phyloP scores from a whole-genome alignment of 2,888 invertebrate genomes.

The Phyto melanocephala region DNA sequence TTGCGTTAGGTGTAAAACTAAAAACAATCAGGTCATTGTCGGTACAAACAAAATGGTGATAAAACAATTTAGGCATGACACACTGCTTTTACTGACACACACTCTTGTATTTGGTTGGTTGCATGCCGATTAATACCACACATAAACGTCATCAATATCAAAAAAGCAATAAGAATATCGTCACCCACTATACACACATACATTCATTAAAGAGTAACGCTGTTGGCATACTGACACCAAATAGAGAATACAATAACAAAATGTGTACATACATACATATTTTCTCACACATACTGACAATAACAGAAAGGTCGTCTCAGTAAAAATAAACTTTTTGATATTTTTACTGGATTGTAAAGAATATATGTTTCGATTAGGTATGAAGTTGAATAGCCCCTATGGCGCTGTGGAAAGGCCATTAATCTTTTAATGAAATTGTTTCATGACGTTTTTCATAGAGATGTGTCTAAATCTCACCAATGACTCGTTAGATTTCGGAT shows the following conservation, averaged over 20 bases:
- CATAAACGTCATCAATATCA: background rate
- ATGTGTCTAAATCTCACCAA: too few relatives aligned
- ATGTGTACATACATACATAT: background rate
- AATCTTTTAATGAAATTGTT: too few relatives aligned
- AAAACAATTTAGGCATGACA: constrained; percentile 11
- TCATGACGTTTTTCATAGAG: too few relatives aligned
- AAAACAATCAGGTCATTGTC: constrained; percentile 26
- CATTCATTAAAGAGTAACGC: too few relatives aligned
- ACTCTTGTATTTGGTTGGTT: background rate
- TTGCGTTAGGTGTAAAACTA: background rate
- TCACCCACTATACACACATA: background rate
- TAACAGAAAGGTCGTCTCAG: too few relatives aligned
- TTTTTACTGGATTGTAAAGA: too few relatives aligned
- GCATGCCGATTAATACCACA: constrained; percentile 14
- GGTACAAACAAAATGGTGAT: constrained; percentile 1
- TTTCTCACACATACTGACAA: background rate
- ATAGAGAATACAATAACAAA: background rate
- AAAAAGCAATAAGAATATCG: background rate
- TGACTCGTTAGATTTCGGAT: too few relatives aligned
- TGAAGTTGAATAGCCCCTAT: too few relatives aligned
- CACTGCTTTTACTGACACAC: background rate
- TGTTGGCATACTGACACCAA: constrained; percentile 41
- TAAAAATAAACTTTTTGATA: too few relatives aligned
- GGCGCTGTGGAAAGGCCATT: too few relatives aligned
- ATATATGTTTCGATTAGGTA: too few relatives aligned